Percentiles rank a stretch among this genome's conserved stretches.
phyloP scores from a whole-genome alignment of 2,888 invertebrate genomes.

The Palloptera scutellata region DNA sequence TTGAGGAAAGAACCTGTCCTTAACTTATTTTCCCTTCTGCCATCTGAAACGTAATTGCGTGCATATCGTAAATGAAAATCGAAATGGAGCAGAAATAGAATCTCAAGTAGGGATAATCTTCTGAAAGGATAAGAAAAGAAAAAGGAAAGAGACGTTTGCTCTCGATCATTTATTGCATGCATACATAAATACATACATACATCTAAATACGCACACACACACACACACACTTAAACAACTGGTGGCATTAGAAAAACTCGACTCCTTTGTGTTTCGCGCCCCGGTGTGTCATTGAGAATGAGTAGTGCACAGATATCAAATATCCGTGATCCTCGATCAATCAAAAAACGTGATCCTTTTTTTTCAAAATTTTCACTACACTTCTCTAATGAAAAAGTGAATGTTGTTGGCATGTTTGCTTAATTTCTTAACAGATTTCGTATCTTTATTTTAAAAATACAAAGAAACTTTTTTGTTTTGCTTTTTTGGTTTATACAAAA shows the following conservation, averaged over 20 bases:
- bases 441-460: too few relatives aligned
- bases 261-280: too few relatives aligned
- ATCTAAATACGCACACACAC: too few relatives aligned
- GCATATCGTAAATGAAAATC: neutral
- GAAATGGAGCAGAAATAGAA: neutral
- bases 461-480: neutral
- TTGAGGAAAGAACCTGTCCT: too few relatives aligned
- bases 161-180: too few relatives aligned
- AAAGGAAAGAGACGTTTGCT: too few relatives aligned
- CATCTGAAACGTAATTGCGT: neutral
- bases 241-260: too few relatives aligned
- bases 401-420: constrained; percentile 22
- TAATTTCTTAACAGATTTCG: constrained; percentile 25
- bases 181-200: too few relatives aligned
- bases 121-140: neutral
- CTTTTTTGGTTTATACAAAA: neutral
- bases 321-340: constrained; percentile 15
- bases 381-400: neutral
- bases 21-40: too few relatives aligned
- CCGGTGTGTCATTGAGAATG: neutral
- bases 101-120: neutral
- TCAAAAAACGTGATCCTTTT: constrained; percentile 25
- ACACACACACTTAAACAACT: too few relatives aligned
- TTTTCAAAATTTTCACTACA: constrained; percentile 14
- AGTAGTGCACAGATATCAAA: neutral